These are phyloP conservation scores for Alcedo atthis DNA, from an alignment of 2,797 vertebrate species.

Conservation along the genomic window DNA sequence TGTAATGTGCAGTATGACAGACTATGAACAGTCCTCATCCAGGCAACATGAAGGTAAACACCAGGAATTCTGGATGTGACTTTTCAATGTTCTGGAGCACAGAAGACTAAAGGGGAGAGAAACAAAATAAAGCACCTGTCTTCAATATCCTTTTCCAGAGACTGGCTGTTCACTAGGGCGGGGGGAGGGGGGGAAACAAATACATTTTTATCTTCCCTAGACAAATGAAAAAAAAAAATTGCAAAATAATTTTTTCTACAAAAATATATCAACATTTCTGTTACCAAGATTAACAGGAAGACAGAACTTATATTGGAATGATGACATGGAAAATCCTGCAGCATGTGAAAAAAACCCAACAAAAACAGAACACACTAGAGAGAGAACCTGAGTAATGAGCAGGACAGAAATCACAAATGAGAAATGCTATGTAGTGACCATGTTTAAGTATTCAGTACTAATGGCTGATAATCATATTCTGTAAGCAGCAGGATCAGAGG, in stretches of 20 bases:
- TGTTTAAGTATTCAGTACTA: slow-evolving; percentile 19
- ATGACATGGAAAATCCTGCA: neutral
- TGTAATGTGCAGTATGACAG: neutral
- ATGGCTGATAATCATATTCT: slow-evolving; percentile 22
- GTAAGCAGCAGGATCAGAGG: slow-evolving; percentile 28
- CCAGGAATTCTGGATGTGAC: neutral
- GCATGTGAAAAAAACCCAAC: neutral
- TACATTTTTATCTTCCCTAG: neutral
- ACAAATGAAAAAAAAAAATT: neutral
- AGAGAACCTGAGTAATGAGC: neutral
- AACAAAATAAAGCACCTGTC: neutral
- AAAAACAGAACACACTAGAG: neutral
- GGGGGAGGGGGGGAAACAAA: neutral
- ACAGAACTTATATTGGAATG: neutral
- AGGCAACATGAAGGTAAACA: neutral
- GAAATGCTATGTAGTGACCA: neutral
- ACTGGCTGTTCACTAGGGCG: neutral
- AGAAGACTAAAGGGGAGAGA: neutral
- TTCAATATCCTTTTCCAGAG: neutral
- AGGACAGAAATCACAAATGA: neutral
- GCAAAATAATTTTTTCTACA: neutral
- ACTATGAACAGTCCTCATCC: neutral
- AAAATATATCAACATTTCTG: neutral
- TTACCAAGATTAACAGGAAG: neutral
- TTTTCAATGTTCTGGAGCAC: neutral